Evolutionary conservation across 2,113 vertebrate species (phyloP), one percentile per base, ranked within the genome.

Genomic region (Brachyistius frenatus): DNA sequence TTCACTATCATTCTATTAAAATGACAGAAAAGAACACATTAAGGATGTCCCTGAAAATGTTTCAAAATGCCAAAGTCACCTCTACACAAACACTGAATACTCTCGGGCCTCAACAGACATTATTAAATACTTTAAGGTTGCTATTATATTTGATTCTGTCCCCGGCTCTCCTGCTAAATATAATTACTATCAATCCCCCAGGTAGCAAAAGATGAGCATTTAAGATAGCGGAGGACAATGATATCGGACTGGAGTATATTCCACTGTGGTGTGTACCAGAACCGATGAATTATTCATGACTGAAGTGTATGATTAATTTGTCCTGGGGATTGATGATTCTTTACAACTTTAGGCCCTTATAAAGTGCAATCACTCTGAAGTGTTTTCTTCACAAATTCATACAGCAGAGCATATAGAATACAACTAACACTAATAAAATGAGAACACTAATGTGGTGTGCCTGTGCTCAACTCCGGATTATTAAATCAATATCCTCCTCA

Each of bases 111-210:
- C 8, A 15, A 57, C 63, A 78, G 74, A 83, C 66, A 30, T 73
- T 74, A 78, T 83, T 76, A 77, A 89, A 89, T 57, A 76, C 55
- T 75, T 83, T 15, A 52, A 72, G 33, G 66, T 67, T 72, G 52
- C 49, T 62, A 10, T 68, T 31, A 70, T 74, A 85, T 84, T 76
- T 77, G 72, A 82, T 86, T 79, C 33, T 71, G 50, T 49, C 78
- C 60, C 30, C 54, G 47, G 46, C 75, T 81, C 76, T 86, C 16
- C 56, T 46, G 64, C 58, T 49, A 82, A 84, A 86, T 68, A 80
- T 80, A 74, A 89, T 89, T 87, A 87, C 75, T 6, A 79, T 73
- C 73, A 81, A 47, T 73, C 76, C 80, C 84, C 56, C 53, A 69
- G 88, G 80, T 71, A 41, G 76, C 30, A n/a, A 58, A 65, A 81